These are phyloP conservation scores for Ctenicera cuprea DNA, from an alignment of 2,888 invertebrate species.

Conservation along the genomic window DNA sequence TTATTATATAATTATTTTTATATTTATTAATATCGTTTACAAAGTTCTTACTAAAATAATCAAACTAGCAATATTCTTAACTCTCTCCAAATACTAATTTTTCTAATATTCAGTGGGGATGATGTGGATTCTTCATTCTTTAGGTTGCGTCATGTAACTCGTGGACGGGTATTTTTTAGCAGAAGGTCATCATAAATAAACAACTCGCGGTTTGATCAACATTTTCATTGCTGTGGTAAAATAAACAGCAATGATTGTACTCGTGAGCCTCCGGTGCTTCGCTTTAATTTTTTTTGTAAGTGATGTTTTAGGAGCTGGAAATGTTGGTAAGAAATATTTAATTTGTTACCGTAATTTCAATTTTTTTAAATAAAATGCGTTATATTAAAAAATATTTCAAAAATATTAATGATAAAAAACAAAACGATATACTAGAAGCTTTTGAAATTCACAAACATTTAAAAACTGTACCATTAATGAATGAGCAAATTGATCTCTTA, in stretches of 20 bases:
- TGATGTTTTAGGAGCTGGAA: not conserved
- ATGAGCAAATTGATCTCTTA: too few relatives aligned
- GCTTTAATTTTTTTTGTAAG: not conserved
- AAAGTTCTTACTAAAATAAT: too few relatives aligned
- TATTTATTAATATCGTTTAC: too few relatives aligned
- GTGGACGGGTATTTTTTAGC: conserved; percentile 68
- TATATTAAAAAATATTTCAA: too few relatives aligned
- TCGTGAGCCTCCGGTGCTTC: not conserved
- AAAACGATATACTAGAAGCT: too few relatives aligned
- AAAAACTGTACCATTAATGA: too few relatives aligned
- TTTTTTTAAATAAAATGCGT: not conserved
- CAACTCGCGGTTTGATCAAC: conserved; percentile 40
- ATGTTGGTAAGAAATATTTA: conserved; percentile 3
- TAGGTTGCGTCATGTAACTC: conserved; percentile 57
- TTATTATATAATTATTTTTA: too few relatives aligned
- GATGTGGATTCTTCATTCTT: not conserved
- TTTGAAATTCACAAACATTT: too few relatives aligned
- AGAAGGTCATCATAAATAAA: conserved; percentile 67
- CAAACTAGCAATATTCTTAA: too few relatives aligned
- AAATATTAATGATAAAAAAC: too few relatives aligned
- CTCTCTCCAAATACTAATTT: too few relatives aligned
- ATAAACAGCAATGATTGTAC: conserved; percentile 12
- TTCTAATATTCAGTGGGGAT: not conserved
- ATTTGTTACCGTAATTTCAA: not conserved
- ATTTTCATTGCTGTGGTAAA: conserved; percentile 62